Conservation (phyloP, 1,140 invertebrate species). For the Penaeus indicus region DNA sequence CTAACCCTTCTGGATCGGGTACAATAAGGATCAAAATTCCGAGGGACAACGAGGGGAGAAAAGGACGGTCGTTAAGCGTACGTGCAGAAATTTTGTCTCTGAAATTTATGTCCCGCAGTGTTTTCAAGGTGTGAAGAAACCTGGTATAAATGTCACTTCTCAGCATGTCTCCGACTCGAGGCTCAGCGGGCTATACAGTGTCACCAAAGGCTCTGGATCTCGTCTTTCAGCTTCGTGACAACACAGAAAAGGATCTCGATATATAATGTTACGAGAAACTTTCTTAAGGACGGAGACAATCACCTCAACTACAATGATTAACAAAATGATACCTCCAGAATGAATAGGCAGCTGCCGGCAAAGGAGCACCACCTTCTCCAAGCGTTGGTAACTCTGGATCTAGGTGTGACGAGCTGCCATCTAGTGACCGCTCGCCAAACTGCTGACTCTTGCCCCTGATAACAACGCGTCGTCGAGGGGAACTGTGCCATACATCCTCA, state of each 20-base stretch:
- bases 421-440: conserved; percentile 39
- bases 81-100: conserved; percentile 62
- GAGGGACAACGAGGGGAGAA: not conserved
- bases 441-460: conserved; percentile 21
- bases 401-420: conserved; percentile 48
- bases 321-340: no score
- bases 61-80: conserved; percentile 43
- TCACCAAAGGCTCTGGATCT: conserved; percentile 6
- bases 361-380: no score
- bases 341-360: no score
- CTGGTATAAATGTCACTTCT: conserved; percentile 64
- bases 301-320: no score
- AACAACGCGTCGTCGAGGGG: not conserved
- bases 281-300: no score
- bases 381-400: not conserved
- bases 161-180: conserved; percentile 53
- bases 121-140: conserved; percentile 64
- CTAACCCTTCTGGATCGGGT: conserved; percentile 9
- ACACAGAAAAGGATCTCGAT: not conserved
- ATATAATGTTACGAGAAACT: no score
- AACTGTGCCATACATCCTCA: not conserved
- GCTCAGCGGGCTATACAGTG: conserved; percentile 43
- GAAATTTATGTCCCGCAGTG: conserved; percentile 65
- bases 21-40: conserved; percentile 46
- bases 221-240: not conserved